Evolutionary conservation across 2,888 invertebrate species (phyloP).

Genomic region (Oconnorella tubifera): DNA sequence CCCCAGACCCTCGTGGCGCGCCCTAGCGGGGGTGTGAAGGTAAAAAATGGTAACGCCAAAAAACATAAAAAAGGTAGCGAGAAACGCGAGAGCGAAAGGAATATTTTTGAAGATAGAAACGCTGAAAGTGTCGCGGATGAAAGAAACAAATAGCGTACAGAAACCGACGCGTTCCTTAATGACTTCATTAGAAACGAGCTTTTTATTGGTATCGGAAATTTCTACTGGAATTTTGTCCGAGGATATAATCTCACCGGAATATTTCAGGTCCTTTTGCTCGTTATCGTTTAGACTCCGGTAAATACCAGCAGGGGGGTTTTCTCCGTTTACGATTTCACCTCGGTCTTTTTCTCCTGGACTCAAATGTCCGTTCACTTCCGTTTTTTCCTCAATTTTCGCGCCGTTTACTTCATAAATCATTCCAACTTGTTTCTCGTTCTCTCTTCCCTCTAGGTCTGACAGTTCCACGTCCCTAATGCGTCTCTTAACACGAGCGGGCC

Average conservation of each 20-base stretch:
- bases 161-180: not conserved
- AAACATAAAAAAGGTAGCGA: constrained; percentile 19
- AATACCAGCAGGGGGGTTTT: not conserved
- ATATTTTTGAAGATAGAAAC: constrained; percentile 16
- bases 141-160: not conserved
- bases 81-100: constrained; percentile 19
- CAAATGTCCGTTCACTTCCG: not conserved
- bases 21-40: constrained; percentile 24
- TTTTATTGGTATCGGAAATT: not conserved
- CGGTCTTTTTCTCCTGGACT: not conserved
- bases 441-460: not conserved
- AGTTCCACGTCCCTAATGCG: too few relatives aligned
- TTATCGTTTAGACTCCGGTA: not conserved
- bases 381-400: not conserved
- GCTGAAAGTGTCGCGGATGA: constrained; percentile 13
- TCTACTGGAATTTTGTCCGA: too few relatives aligned
- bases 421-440: not conserved
- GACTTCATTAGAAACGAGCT: not conserved
- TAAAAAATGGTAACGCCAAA: constrained; percentile 23
- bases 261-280: not conserved
- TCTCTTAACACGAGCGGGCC: not conserved
- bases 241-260: too few relatives aligned
- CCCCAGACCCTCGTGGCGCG: constrained; percentile 12
- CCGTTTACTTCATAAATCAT: too few relatives aligned
- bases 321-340: not conserved